phyloP scores from a whole-genome alignment of 2,797 vertebrate species.

The Rhabdophis nuchalis region DNA sequence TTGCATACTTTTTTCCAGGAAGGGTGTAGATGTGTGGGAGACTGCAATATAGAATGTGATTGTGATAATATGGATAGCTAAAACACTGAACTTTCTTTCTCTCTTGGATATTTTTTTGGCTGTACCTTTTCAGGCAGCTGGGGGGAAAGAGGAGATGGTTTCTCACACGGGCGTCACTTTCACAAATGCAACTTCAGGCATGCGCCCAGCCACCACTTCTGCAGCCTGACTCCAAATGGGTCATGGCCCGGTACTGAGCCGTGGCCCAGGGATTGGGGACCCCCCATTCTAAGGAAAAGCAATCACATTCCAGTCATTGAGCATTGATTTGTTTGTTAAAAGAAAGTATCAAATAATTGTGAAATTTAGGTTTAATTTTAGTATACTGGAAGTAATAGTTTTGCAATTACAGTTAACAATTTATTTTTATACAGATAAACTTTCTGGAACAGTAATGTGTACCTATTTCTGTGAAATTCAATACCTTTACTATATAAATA shows the following conservation, averaged over 20 bases:
- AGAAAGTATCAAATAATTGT: neutral
- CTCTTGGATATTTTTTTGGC: neutral
- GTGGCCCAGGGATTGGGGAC: too few species aligned
- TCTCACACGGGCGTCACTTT: neutral
- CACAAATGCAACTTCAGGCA: neutral
- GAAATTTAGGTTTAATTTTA: neutral
- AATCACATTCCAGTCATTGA: neutral
- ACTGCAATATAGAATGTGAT: neutral
- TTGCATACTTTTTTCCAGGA: neutral
- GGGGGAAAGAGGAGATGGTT: neutral
- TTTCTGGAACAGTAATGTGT: neutral
- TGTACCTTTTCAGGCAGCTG: neutral
- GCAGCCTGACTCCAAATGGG: neutral
- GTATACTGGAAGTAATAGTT: neutral
- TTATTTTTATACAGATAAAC: neutral
- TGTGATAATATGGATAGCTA: neutral
- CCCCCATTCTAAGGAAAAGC: neutral
- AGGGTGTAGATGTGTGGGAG: neutral
- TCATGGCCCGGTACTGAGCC: neutral
- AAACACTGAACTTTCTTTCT: neutral
- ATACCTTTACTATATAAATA: neutral
- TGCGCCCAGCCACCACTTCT: too few species aligned
- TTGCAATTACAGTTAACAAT: neutral
- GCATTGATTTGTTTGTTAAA: neutral
- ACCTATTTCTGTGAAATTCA: neutral